Percentiles rank a stretch among this genome's conserved stretches.
phyloP scores from a whole-genome alignment of 1,140 invertebrate species.

The Elysia chlorotica region DNA sequence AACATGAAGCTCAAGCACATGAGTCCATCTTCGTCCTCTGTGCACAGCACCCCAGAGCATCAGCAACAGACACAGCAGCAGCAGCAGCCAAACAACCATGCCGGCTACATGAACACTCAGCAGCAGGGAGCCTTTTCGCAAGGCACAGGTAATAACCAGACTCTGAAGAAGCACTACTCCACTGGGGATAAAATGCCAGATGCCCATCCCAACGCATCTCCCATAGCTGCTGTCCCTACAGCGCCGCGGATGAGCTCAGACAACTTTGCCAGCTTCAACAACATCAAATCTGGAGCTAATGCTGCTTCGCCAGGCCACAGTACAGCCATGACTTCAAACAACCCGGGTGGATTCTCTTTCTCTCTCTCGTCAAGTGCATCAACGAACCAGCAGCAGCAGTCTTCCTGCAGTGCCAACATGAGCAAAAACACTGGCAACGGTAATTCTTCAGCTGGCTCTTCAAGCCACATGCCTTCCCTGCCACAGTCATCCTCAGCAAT shows the following conservation, averaged over 20 bases:
- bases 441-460: constrained; percentile 9
- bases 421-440: not conserved
- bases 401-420: constrained; percentile 18
- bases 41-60: constrained; percentile 32
- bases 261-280: constrained; percentile 49
- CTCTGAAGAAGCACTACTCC: constrained; percentile 27
- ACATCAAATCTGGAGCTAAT: constrained; percentile 44
- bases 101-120: constrained; percentile 11
- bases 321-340: constrained; percentile 18
- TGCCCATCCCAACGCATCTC: constrained; percentile 8
- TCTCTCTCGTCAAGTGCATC: constrained; percentile 3
- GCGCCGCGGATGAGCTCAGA: constrained; percentile 45
- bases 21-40: constrained; percentile 54
- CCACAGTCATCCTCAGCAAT: not conserved
- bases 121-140: not conserved
- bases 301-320: constrained; percentile 11
- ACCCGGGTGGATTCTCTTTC: constrained; percentile 5
- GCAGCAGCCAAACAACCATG: not conserved
- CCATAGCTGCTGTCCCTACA: constrained; percentile 4
- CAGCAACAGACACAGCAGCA: constrained; percentile 2
- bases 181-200: constrained; percentile 22
- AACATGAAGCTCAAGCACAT: constrained; percentile 26
- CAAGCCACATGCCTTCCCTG: constrained; percentile 12
- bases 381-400: constrained; percentile 3
- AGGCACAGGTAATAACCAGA: not conserved